Evolutionary conservation across 2,888 invertebrate species (phyloP), one percentile per base, ranked within the genome.

Genomic region (Drosophila mulleri): DNA sequence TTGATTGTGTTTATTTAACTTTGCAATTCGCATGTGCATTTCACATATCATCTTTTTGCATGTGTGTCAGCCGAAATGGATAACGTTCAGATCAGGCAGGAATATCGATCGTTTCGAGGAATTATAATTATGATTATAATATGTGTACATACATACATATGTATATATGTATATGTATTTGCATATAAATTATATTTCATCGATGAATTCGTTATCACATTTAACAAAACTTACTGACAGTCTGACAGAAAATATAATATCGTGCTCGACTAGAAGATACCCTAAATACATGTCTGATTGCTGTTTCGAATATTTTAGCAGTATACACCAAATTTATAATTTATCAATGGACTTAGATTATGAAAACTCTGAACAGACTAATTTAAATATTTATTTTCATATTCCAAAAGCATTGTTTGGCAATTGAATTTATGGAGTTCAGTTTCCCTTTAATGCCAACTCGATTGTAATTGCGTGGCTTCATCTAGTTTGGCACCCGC

Each of bases 1-100:
- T 78, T 80, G 64, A 23, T 45, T 72, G 44, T 74, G 52, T 65
- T 73, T 82, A 75, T 87, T 88, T 83, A 67, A 61, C 35, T 70
- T 75, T 53, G 4, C 29, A 69, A 84, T 84, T 83, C 73, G 72
- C 70, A 48, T 62, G 67, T 67, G 37, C 26, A 61, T 68, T 78
- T 79, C 60, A 67, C 80, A 75, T 72, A 70, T 75, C 50, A 72
- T 80, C 50, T 69, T 77, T 80, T 71, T 75, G 44, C 70, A 75
- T 79, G 26, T 71, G 39, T 68, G 69, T 60, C 76, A 67, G 18
- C 9, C 58, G 54, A 42, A 75, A 56, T 63, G 48, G 41, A 67
- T 41, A 26, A 29, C 18, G 41, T 41, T 29, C 54, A 54, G 8
- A 54, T 54, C 39, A 54, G 16, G 16, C 12, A 26, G 39, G 3